Percentiles rank a stretch among this genome's conserved stretches.
phyloP scores from a whole-genome alignment of 2,113 vertebrate genomes.

The Campylorhamphus procurvoides region DNA sequence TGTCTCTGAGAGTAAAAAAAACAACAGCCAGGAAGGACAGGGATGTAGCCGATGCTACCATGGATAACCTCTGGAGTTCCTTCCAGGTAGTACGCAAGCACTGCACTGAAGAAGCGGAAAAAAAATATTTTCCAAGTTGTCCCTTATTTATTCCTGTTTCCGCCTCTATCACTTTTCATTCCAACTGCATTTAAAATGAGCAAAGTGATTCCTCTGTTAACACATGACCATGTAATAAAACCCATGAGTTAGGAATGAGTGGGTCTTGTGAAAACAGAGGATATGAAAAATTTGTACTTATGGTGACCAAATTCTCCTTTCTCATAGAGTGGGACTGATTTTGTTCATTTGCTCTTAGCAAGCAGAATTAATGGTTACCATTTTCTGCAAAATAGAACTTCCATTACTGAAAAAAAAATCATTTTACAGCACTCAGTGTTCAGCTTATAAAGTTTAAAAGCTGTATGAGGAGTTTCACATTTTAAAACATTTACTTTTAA shows the following conservation, averaged over 20 bases:
- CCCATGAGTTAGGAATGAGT: background rate
- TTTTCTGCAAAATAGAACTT: conserved; percentile 17
- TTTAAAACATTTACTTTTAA: conserved; percentile 44
- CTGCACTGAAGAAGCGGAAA: background rate
- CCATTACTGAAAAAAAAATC: background rate
- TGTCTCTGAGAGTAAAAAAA: background rate
- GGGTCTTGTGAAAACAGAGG: background rate
- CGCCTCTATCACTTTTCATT: background rate
- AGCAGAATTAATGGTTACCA: background rate
- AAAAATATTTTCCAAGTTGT: background rate
- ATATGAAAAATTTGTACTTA: background rate
- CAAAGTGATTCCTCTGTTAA: background rate
- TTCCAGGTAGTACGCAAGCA: background rate
- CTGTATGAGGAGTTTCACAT: conserved; percentile 17
- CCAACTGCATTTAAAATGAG: background rate
- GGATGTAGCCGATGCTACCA: background rate
- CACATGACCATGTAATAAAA: background rate
- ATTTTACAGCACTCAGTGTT: conserved; percentile 10
- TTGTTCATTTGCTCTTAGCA: conserved; percentile 24
- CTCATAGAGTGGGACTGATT: background rate
- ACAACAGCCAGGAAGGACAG: background rate
- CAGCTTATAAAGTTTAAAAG: conserved; percentile 42
- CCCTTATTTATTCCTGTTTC: background rate
- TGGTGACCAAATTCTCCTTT: background rate
- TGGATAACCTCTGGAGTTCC: background rate